Conservation (phyloP, 2,888 invertebrate genomes). For the Hypena proboscidalis region DNA sequence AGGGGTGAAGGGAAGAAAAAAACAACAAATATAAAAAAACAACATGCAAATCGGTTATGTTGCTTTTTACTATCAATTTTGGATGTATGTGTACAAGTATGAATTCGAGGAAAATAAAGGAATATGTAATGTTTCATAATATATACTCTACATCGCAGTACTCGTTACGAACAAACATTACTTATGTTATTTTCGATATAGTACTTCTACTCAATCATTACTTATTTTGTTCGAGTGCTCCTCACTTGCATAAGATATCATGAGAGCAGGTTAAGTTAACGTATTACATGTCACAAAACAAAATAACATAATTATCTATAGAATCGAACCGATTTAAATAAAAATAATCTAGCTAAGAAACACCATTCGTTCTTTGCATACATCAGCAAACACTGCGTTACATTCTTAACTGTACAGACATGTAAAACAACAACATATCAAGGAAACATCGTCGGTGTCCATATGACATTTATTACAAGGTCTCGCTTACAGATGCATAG, state of each 20-base stretch:
- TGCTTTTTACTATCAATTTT: conserved; percentile 85
- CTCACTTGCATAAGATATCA: conserved; percentile 64
- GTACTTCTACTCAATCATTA: conserved; percentile 78
- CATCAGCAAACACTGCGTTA: conserved; percentile 75
- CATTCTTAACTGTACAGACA: conserved; percentile 81
- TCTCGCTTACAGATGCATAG: conserved; percentile 74
- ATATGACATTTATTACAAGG: conserved; percentile 72
- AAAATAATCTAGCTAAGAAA: conserved; percentile 80
- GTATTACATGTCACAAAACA: conserved; percentile 65
- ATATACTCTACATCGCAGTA: conserved; percentile 84
- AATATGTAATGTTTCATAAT: conserved; percentile 80
- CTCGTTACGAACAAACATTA: conserved; percentile 83
- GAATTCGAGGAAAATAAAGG: conserved; percentile 84
- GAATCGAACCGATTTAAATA: conserved; percentile 82
- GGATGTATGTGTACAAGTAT: conserved; percentile 85
- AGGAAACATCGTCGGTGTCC: conserved; percentile 67
- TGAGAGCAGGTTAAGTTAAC: conserved; percentile 71
- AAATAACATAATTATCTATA: conserved; percentile 75
- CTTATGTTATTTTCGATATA: conserved; percentile 80
- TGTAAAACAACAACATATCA: conserved; percentile 65
- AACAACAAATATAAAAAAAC: conserved; percentile 67
- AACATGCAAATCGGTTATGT: conserved; percentile 80
- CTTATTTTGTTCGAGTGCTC: conserved; percentile 81
- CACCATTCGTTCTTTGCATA: conserved; percentile 74
- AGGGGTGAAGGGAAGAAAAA: conserved; percentile 51